These are phyloP conservation scores for Crambe crambe DNA, from an alignment of 37 sponge, comb jelly and placozoan genomes.

Conservation along the genomic window DNA sequence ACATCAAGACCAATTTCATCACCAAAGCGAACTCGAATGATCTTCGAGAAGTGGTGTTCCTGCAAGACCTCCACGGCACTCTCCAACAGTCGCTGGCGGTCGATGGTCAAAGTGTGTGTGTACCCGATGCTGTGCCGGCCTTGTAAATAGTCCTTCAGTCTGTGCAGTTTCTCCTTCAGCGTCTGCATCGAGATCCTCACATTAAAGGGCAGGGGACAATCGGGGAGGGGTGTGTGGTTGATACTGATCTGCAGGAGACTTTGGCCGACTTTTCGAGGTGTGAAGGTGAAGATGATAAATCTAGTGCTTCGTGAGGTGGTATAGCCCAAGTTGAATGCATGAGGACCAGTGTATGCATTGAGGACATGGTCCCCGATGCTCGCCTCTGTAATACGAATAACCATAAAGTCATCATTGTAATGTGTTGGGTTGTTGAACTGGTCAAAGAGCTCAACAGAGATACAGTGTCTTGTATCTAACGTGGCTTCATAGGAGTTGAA, in stretches of 20 bases:
- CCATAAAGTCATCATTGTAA: background rate
- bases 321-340: too few relatives aligned
- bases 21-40: conserved; percentile 46
- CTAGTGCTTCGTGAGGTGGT: background rate
- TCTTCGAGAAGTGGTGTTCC: background rate
- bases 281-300: conserved; percentile 9
- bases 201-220: conserved; percentile 19
- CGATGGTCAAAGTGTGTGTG: conserved; percentile 56
- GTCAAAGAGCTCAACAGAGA: conserved; percentile 1
- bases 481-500: background rate
- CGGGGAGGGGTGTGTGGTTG: background rate
- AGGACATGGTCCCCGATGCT: background rate
- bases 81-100: conserved; percentile 41
- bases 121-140: background rate
- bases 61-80: conserved; percentile 33
- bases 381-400: background rate
- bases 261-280: background rate
- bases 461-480: background rate
- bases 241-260: conserved; percentile 1
- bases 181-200: background rate
- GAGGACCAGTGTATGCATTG: background rate
- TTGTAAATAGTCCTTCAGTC: conserved; percentile 7
- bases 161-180: conserved; percentile 7
- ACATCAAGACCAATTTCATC: conserved; percentile 65
- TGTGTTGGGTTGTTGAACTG: background rate